Conservation (phyloP, 2,888 invertebrate species). For the Cordylochernes scorpioides region DNA sequence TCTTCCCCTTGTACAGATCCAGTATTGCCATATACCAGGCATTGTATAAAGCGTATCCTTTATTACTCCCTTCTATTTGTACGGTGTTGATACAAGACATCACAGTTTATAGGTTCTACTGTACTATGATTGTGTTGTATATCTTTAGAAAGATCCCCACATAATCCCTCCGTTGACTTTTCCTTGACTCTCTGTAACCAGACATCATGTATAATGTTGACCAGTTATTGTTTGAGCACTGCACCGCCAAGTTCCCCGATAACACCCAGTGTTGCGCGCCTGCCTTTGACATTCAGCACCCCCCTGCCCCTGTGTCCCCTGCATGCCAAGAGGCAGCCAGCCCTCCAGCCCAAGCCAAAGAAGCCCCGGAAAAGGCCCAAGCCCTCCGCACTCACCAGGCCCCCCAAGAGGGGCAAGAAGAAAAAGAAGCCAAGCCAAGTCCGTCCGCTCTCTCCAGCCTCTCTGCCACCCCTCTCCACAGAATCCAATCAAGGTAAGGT, state of each 20-base stretch:
- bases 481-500: too few species aligned
- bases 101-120: too few species aligned
- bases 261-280: slow-evolving; percentile 49
- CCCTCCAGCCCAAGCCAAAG: slow-evolving; percentile 46
- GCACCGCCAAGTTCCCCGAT: slow-evolving; percentile 44
- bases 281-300: slow-evolving; percentile 45
- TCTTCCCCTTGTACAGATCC: too few species aligned
- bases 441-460: slow-evolving; percentile 19
- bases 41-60: slow-evolving; percentile 40
- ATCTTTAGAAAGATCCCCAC: too few species aligned
- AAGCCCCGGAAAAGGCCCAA: slow-evolving; percentile 28
- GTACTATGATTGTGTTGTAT: too few species aligned
- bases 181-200: too few species aligned
- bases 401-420: slow-evolving; percentile 31
- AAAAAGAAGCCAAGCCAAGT: slow-evolving; percentile 29
- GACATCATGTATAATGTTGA: slow-evolving; percentile 57
- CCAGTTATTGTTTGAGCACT: slow-evolving; percentile 50
- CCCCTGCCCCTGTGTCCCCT: slow-evolving; percentile 59
- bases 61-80: slow-evolving; percentile 1
- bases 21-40: slow-evolving; percentile 41
- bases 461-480: slow-evolving; percentile 13
- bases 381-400: slow-evolving; percentile 23
- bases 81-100: not conserved
- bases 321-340: slow-evolving; percentile 51
- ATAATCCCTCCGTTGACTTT: too few species aligned